These are phyloP conservation scores for Muscidifurax raptorellus DNA, from an alignment of 1,140 invertebrate genomes.

Conservation along the genomic window DNA sequence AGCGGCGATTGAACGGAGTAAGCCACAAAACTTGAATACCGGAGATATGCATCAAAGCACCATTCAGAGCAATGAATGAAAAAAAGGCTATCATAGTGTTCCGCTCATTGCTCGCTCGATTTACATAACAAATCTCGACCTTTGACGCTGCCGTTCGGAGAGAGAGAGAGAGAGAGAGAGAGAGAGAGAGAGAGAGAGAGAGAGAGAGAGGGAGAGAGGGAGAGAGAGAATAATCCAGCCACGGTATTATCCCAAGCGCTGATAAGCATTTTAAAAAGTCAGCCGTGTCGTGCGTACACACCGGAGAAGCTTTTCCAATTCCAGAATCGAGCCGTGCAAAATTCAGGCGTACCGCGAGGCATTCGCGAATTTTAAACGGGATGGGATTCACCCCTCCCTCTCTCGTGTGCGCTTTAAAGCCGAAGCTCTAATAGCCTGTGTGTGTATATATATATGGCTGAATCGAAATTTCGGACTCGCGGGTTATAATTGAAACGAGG, in stretches of 20 bases:
- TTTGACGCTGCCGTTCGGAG: background rate
- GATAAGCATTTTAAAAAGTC: conserved; percentile 33
- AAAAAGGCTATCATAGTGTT: background rate
- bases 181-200: background rate
- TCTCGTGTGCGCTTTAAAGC: conserved; percentile 30
- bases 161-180: background rate
- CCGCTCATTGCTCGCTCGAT: too few species aligned
- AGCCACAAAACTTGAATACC: background rate
- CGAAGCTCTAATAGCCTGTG: conserved; percentile 13
- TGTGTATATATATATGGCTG: too few species aligned
- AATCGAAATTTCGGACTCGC: conserved; percentile 15
- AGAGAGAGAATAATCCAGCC: too few species aligned
- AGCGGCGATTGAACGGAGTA: too few species aligned
- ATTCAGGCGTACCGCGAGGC: conserved; percentile 17
- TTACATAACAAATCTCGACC: conserved; percentile 26
- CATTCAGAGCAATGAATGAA: conserved; percentile 1
- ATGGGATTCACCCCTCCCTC: background rate
- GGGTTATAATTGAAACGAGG: conserved; percentile 34
- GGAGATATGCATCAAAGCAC: background rate
- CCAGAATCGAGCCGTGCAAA: conserved; percentile 29
- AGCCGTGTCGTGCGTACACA: background rate
- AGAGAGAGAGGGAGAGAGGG: too few species aligned
- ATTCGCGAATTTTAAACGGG: conserved; percentile 39
- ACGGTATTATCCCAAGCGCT: background rate
- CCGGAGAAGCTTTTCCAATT: conserved; percentile 40